Evolutionary conservation across 1,140 invertebrate genomes (phyloP).

Genomic region (Aphaenogaster rudis): DNA sequence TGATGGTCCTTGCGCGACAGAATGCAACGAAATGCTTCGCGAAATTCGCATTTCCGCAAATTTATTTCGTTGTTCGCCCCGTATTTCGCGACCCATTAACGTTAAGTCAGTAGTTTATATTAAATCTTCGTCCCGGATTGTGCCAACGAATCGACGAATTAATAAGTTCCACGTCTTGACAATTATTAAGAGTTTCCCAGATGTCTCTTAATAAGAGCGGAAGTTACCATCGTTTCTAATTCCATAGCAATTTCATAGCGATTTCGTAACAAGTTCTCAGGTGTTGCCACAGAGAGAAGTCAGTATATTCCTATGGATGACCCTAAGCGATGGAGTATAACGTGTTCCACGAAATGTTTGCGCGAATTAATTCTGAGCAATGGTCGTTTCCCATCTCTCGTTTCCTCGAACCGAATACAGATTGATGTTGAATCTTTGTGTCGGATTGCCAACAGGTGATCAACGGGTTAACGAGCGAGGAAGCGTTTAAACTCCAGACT

Average conservation of each 20-base stretch:
- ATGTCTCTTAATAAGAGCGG: background rate
- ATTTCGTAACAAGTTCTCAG: background rate
- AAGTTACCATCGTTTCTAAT: conserved; percentile 5
- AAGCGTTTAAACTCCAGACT: conserved; percentile 25
- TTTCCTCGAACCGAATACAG: conserved; percentile 1
- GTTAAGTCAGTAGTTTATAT: background rate
- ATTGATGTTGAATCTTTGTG: conserved; percentile 13
- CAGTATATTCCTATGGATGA: background rate
- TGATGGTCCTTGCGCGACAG: background rate
- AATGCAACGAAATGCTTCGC: background rate
- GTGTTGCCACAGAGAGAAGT: background rate
- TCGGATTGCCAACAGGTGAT: conserved; percentile 65
- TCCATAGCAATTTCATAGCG: conserved; percentile 26
- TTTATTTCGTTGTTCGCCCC: background rate
- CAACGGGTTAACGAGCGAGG: conserved; percentile 64
- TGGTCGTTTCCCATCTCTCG: background rate
- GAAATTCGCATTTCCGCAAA: conserved; percentile 29
- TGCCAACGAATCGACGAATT: background rate
- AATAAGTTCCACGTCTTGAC: conserved; percentile 15
- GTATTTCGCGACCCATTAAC: background rate
- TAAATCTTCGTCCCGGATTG: conserved; percentile 5
- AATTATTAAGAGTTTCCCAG: conserved; percentile 6
- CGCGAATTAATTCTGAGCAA: background rate
- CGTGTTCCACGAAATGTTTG: background rate
- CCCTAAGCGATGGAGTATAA: background rate